These are phyloP conservation scores for Leiothrix lutea DNA, from an alignment of 2,113 vertebrate genomes.

Conservation along the genomic window DNA sequence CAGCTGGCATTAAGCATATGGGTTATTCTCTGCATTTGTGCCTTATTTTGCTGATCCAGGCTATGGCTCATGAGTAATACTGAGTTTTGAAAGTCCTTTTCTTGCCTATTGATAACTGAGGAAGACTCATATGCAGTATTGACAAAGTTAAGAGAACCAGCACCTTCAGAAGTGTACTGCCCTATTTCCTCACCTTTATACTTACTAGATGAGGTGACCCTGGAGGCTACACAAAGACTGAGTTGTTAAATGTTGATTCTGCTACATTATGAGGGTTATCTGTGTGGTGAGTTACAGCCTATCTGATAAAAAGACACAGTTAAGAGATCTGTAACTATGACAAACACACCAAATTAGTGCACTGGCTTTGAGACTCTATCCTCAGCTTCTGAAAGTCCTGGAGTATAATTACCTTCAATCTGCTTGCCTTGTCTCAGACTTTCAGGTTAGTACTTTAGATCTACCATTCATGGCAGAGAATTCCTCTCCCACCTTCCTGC, in stretches of 20 bases:
- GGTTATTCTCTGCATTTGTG: background rate
- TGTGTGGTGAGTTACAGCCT: background rate
- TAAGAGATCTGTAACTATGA: background rate
- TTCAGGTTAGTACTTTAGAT: background rate
- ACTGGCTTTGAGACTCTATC: background rate
- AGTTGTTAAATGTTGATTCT: background rate
- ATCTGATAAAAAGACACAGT: background rate
- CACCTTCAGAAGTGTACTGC: background rate
- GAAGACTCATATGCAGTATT: background rate
- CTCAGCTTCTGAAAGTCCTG: background rate
- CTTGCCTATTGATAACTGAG: background rate
- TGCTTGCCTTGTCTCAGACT: background rate
- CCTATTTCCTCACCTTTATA: background rate
- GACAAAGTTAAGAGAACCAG: background rate
- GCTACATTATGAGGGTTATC: background rate
- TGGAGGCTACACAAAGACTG: background rate
- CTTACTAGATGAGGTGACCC: background rate
- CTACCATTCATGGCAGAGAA: background rate
- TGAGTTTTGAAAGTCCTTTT: background rate
- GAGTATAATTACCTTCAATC: slow-evolving; percentile 2
- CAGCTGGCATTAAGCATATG: background rate
- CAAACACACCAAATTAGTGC: background rate
- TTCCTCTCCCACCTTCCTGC: background rate
- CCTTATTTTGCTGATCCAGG: background rate
- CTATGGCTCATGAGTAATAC: background rate